Evolutionary conservation across 2,113 vertebrate genomes (phyloP).

Genomic region (Passer montanus): DNA sequence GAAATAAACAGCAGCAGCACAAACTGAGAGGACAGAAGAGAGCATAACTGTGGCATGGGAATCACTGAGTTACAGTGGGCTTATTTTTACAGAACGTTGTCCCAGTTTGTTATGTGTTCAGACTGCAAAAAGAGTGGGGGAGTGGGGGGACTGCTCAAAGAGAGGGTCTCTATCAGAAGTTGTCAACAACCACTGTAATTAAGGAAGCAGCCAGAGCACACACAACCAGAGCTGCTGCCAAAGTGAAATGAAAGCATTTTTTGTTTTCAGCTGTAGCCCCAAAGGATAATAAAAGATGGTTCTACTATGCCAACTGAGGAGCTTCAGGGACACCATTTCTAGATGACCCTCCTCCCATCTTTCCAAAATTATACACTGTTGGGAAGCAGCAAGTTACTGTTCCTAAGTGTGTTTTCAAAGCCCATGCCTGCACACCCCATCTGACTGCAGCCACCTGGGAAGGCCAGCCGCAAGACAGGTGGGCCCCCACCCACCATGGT

Average conservation of each 20-base stretch:
- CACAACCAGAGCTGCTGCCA: constrained; percentile 17
- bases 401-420: not conserved
- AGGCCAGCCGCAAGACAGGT: not conserved
- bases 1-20: constrained; percentile 59
- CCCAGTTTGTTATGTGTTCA: not conserved
- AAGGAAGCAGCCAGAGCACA: constrained; percentile 55
- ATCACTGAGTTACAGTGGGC: constrained; percentile 39
- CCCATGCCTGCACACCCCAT: fast-evolving
- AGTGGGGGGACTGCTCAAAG: constrained; percentile 12
- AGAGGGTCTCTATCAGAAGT: constrained; percentile 53
- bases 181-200: constrained; percentile 60
- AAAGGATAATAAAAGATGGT: constrained; percentile 45
- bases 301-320: not conserved
- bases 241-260: constrained; percentile 56
- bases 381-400: not conserved
- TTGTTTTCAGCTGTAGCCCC: constrained; percentile 24
- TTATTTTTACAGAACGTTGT: constrained; percentile 16
- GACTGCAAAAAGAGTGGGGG: constrained; percentile 1
- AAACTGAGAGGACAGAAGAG: constrained; percentile 14
- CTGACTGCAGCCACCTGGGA: not conserved
- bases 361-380: not conserved
- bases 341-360: not conserved
- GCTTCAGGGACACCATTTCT: not conserved
- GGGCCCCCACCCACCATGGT: not conserved
- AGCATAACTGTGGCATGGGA: not conserved